Conservation (phyloP, 2,797 vertebrate genomes). For the Pyrocephalus nanus region DNA sequence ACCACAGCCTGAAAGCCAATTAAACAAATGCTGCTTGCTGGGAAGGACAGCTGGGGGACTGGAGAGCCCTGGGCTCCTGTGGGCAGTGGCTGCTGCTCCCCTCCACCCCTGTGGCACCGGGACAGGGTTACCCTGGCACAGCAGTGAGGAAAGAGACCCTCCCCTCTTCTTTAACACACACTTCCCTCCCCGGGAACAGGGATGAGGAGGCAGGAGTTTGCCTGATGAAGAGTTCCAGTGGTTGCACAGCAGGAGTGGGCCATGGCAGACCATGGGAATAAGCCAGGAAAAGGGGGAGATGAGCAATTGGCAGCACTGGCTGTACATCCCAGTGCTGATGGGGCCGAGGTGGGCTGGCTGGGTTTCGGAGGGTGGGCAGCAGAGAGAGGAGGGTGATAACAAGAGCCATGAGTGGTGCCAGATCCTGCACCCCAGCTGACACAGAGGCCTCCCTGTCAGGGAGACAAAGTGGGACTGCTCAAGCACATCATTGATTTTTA, state of each 20-base stretch:
- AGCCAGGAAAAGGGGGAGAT: conserved; percentile 13
- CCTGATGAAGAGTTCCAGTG: conserved; percentile 34
- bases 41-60: neutral
- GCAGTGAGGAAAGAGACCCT: neutral
- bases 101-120: neutral
- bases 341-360: conserved; percentile 44
- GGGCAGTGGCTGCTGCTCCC: neutral
- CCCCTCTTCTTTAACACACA: neutral
- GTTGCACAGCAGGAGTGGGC: neutral
- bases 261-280: conserved; percentile 18
- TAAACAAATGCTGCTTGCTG: neutral
- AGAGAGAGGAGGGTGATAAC: neutral
- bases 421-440: neutral
- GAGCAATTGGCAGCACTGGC: neutral
- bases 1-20: neutral
- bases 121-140: neutral
- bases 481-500: conserved; percentile 49
- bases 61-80: neutral
- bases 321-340: conserved; percentile 53
- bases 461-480: conserved; percentile 44
- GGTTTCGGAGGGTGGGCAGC: neutral
- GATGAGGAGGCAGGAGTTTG: conserved; percentile 29
- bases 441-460: neutral
- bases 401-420: rapidly evolving
- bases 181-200: neutral